A percentile compares a stretch with the other conserved stretches of the same genome.
These are phyloP conservation scores for Eurypyga helias DNA, from an alignment of 2,113 vertebrate species.

Conservation along the genomic window DNA sequence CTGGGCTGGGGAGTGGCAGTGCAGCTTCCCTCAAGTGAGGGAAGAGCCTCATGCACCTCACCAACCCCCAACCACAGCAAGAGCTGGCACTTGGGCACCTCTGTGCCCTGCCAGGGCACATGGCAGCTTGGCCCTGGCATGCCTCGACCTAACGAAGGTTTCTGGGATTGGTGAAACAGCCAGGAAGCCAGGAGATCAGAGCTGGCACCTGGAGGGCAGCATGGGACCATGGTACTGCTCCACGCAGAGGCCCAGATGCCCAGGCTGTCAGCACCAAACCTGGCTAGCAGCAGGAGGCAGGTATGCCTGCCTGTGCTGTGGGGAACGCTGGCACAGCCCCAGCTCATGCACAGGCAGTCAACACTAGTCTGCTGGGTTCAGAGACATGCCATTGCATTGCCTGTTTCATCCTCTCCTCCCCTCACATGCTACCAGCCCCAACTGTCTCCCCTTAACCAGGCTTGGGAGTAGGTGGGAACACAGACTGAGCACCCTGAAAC, in stretches of 20 bases:
- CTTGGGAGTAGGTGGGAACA: not conserved
- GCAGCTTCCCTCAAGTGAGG: not conserved
- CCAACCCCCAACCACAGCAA: not conserved
- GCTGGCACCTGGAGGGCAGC: not conserved
- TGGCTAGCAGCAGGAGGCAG: not conserved
- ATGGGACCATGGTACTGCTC: not conserved
- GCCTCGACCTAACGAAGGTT: not conserved
- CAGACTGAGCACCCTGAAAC: not conserved
- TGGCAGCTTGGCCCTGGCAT: accelerated
- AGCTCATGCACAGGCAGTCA: not conserved
- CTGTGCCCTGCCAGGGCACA: not conserved
- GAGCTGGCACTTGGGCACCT: not conserved
- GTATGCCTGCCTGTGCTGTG: not conserved
- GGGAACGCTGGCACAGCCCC: not conserved
- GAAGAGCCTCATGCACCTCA: not conserved
- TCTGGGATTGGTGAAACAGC: not conserved
- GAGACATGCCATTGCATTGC: accelerated
- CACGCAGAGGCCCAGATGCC: not conserved
- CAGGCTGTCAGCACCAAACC: not conserved
- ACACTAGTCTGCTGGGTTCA: not conserved
- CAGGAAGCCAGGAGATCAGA: not conserved
- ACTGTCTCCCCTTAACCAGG: not conserved
- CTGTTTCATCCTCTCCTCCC: not conserved
- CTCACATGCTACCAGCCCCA: not conserved
- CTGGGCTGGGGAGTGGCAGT: not conserved